Percentiles rank a stretch among this genome's conserved stretches.
Evolutionary conservation across 64 coral and sea anemone genomes (phyloP).

Genomic region (Pachyseris speciosa): DNA sequence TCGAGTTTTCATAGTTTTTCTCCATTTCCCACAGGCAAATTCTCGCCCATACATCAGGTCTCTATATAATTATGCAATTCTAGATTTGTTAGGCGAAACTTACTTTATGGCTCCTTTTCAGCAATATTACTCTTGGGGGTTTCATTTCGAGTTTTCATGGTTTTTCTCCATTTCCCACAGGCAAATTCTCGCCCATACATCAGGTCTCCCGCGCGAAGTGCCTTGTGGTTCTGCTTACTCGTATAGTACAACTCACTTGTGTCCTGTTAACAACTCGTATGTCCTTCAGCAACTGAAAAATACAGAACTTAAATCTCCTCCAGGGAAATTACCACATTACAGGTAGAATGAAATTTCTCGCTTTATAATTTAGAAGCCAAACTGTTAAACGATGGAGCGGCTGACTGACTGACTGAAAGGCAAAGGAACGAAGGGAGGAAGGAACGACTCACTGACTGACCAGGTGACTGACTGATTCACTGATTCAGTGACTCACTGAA

Average conservation of each 20-base stretch:
- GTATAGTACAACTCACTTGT: constrained; percentile 69
- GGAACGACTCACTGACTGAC: no score
- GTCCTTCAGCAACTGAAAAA: constrained; percentile 72
- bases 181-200: constrained; percentile 90
- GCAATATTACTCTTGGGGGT: no score
- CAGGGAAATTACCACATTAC: constrained; percentile 86
- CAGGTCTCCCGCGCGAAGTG: constrained; percentile 94
- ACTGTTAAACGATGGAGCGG: no score
- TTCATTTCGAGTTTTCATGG: no score
- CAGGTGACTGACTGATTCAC: no score
- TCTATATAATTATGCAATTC: no score
- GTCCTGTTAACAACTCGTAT: constrained; percentile 95
- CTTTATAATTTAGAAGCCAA: not conserved
- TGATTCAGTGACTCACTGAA: no score
- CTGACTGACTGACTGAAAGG: not conserved
- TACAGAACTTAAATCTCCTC: constrained; percentile 82
- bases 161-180: constrained; percentile 14
- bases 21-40: constrained; percentile 61
- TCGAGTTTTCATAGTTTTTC: no score
- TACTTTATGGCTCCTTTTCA: no score
- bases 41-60: constrained; percentile 91
- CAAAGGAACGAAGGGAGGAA: no score
- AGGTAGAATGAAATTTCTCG: constrained; percentile 53
- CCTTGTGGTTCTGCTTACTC: constrained; percentile 90
- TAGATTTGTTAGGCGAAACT: no score